phyloP scores from a whole-genome alignment of 2,113 vertebrate species.

The Apeltes quadracus region DNA sequence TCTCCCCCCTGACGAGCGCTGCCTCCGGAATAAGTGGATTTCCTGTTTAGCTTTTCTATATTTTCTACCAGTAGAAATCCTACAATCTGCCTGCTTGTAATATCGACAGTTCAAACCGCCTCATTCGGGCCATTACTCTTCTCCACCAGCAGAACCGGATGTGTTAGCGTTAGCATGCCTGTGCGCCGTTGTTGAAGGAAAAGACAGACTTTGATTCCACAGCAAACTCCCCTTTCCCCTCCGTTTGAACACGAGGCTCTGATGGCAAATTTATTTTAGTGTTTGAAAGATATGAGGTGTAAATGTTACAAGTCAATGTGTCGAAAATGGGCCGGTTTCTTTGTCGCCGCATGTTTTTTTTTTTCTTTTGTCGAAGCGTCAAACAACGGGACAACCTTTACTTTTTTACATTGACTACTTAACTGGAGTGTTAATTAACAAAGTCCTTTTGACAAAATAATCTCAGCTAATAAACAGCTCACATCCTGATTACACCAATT shows the following conservation, averaged over 20 bases:
- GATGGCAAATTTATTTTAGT: neutral
- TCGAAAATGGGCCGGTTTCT: neutral
- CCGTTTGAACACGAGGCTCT: neutral
- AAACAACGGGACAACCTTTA: too few relatives aligned
- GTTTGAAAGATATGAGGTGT: neutral
- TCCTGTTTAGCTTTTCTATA: neutral
- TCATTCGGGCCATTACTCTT: too few relatives aligned
- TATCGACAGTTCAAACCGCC: neutral
- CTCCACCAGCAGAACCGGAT: too few relatives aligned
- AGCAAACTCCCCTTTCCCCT: neutral
- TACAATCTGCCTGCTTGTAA: neutral
- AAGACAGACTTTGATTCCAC: neutral
- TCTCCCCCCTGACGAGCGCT: neutral
- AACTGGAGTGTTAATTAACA: too few relatives aligned
- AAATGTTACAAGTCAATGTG: neutral
- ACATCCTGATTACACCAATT: neutral
- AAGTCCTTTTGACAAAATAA: too few relatives aligned
- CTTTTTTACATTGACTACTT: too few relatives aligned
- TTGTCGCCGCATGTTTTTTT: neutral
- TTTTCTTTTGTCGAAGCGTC: too few relatives aligned
- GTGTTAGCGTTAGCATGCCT: neutral
- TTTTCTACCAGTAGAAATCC: constrained; percentile 1
- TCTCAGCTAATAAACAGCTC: too few relatives aligned
- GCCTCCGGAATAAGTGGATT: neutral
- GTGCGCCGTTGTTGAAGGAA: too few relatives aligned